Base-by-base conservation (phyloP, 2,113 vertebrate species). In the Pagrus major region DNA sequence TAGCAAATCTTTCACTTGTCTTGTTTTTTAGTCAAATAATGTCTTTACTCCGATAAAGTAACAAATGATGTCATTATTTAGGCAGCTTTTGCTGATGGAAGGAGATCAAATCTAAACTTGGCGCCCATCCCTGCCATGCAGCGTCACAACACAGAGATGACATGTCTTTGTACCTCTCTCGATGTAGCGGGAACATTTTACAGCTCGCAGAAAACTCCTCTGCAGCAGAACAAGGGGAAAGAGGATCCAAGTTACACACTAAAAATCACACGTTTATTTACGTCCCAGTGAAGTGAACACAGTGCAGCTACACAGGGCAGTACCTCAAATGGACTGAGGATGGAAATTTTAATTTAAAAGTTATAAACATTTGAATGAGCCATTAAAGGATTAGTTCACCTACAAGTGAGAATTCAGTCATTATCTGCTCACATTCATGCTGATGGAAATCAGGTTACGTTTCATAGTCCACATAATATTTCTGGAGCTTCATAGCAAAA, bases 131-230 rank as follows among this genome's bases (percentile, higher is more conserved):
- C 86, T 72, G 61, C n/a, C 83, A 85, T 73, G 71, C 85, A 90
- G 16, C 86, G 51, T 64, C 56, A 88, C 83, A 56, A 90, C 76
- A 89, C 67, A 85, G 56, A 90, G 12, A 84, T 18, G 6, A 52
- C 15, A 46, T 16, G 31, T 23, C 66, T 55, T 33, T 66, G 72
- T 95, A 95, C 94, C 94, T 94, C 80, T 94, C 93, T 93, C 91
- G 86, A 71, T 95, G 93, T 81, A 89, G 84, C 39, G 90, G 92
- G 90, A 93, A 93, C 94, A 95, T 95, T 91, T 93, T 93, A 94
- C 78, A 89, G 91, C 78, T 86, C 9, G 80, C 46, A 59, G 78
- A 60, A 64, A 87, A 86, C 75, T 92, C 90, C 86, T 91, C 88
- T 93, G 92, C 86, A 91, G 92, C 83, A 68, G 59, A 74, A 78